These are phyloP conservation scores for Poecilus cupreus DNA, from an alignment of 2,888 invertebrate species.

Conservation along the genomic window DNA sequence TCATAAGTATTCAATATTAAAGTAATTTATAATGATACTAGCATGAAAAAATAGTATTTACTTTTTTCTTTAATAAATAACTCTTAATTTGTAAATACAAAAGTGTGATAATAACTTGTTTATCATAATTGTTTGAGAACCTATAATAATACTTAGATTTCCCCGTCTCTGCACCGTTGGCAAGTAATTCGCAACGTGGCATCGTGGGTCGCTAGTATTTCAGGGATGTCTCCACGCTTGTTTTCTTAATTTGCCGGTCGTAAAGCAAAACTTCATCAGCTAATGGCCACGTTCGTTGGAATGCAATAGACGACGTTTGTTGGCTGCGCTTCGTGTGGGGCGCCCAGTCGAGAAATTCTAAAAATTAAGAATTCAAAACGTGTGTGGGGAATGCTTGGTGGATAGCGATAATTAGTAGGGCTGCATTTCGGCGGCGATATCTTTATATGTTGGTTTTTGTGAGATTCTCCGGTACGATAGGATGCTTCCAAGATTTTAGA, in stretches of 20 bases:
- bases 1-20: too few relatives aligned
- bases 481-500: neutral
- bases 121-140: too few relatives aligned
- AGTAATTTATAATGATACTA: too few relatives aligned
- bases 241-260: constrained; percentile 42
- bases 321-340: constrained; percentile 17
- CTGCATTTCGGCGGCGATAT: constrained; percentile 3
- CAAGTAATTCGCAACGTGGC: neutral
- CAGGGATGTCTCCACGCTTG: constrained; percentile 16
- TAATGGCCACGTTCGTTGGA: constrained; percentile 18
- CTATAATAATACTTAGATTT: too few relatives aligned
- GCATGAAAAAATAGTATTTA: too few relatives aligned
- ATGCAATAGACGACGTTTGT: constrained; percentile 34
- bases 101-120: too few relatives aligned
- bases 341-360: neutral
- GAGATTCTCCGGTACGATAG: neutral
- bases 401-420: neutral
- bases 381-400: constrained; percentile 7
- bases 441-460: neutral
- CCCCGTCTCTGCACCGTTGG: too few relatives aligned
- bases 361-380: constrained; percentile 38
- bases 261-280: constrained; percentile 40
- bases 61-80: too few relatives aligned
- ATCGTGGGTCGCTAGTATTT: neutral
- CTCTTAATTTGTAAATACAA: too few relatives aligned